Percentiles rank a stretch among this genome's conserved stretches.
These are phyloP conservation scores for Crotalus tigris DNA, from an alignment of 2,113 vertebrate species.

Conservation along the genomic window DNA sequence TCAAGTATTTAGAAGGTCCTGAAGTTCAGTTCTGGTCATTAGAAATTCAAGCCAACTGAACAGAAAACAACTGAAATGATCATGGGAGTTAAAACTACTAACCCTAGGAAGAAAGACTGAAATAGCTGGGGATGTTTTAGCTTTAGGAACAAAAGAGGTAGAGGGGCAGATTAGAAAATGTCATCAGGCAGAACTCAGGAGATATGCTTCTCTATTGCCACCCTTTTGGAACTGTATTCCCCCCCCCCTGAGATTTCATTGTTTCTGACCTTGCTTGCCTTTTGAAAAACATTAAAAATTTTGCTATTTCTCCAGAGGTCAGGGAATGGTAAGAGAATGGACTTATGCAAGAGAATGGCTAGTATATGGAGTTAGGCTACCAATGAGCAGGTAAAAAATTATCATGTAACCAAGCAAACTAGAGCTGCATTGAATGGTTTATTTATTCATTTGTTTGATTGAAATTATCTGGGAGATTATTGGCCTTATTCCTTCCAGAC, in stretches of 20 bases:
- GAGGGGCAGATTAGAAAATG: not conserved
- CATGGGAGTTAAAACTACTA: not conserved
- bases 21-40: not conserved
- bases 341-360: not conserved
- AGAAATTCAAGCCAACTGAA: not conserved
- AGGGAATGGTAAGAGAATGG: not conserved
- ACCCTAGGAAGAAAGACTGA: not conserved
- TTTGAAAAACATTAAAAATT: not conserved
- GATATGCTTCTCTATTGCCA: not conserved
- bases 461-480: slow-evolving; percentile 23
- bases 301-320: not conserved
- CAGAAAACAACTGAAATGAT: not conserved
- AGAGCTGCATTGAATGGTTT: not conserved
- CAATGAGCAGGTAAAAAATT: slow-evolving; percentile 26
- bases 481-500: slow-evolving; percentile 24
- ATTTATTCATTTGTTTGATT: not conserved
- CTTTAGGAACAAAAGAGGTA: not conserved
- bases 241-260: not conserved
- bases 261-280: not conserved
- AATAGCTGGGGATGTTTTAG: not conserved
- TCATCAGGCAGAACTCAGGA: not conserved
- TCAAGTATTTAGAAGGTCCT: not conserved
- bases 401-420: slow-evolving; percentile 33
- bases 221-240: not conserved
- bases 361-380: slow-evolving; percentile 42